phyloP scores from a whole-genome alignment of 2,888 invertebrate genomes.

The Ormyrus pomaceus region DNA sequence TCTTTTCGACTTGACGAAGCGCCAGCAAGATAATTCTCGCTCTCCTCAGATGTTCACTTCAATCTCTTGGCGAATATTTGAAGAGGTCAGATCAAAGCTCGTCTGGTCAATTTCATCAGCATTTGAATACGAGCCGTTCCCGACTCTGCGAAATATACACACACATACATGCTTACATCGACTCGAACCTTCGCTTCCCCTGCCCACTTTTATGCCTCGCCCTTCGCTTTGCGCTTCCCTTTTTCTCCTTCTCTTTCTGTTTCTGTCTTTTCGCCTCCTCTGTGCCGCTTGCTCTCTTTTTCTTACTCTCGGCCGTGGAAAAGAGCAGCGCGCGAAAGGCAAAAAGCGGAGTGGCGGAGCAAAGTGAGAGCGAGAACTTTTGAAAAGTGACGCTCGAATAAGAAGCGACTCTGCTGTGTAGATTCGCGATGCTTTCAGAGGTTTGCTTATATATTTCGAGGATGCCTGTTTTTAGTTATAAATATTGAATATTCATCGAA shows the following conservation, averaged over 20 bases:
- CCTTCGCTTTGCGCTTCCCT: conserved; percentile 31
- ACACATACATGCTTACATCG: conserved; percentile 35
- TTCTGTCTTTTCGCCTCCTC: conserved; percentile 38
- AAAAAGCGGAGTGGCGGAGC: background rate
- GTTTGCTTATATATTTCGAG: background rate
- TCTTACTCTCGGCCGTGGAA: conserved; percentile 10
- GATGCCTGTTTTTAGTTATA: no score
- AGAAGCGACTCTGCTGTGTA: conserved; percentile 55
- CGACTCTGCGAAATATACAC: conserved; percentile 46
- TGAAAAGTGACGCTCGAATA: conserved; percentile 65
- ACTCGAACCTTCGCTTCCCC: conserved; percentile 10
- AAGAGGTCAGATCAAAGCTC: conserved; percentile 75
- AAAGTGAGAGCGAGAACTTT: conserved; percentile 59
- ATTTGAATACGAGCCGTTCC: conserved; percentile 72
- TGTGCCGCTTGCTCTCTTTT: conserved; percentile 14
- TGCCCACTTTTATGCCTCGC: conserved; percentile 46
- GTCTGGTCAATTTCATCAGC: conserved; percentile 76
- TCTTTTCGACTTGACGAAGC: conserved; percentile 54
- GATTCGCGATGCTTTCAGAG: conserved; percentile 16
- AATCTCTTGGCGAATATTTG: conserved; percentile 75
- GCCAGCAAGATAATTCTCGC: conserved; percentile 67
- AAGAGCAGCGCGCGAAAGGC: conserved; percentile 39
- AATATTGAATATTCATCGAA: no score
- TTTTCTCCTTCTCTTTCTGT: conserved; percentile 56
- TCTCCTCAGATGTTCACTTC: conserved; percentile 73